Base-by-base conservation (phyloP, 2,888 invertebrate genomes). In the Unio delphinus region DNA sequence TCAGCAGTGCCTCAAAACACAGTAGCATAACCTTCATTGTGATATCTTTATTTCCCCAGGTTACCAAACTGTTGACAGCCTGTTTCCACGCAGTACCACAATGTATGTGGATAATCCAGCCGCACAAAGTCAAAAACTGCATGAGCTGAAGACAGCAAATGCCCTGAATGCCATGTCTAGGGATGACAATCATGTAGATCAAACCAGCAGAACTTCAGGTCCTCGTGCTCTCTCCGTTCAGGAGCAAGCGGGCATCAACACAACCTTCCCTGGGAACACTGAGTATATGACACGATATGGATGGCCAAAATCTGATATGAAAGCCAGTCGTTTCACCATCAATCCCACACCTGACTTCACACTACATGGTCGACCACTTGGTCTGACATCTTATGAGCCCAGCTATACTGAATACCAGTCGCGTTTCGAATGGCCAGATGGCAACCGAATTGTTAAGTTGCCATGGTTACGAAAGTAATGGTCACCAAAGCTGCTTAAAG, bases 231-330 rank as follows among this genome's bases (percentile, higher is more conserved):
- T 82, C 69, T 84, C 83, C 17, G 83, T 87, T 23, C 89, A 90
- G 76, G 89, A 89, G 73, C 86, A 86, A 71, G 89, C 88, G 28
- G 90, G 90, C 11, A 89, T 90, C 70, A 88, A 89, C 78, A 87
- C 84, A 6, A 85, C 76, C 4, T 90, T 86, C 78, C 89, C 89
- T 6, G 89, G 89, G 23, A 76, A 66, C 60, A 87, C 88, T 0
- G 89, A 89, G 75, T 89, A 89, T 80, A 86, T 80, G 84, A 79
- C 80, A 23, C 80, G 86, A 26, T 90, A 84, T 78, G 77, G 69
- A 60, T 60, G 71, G 26, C 86, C 86, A 6, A 78, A 82, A 0
- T 76, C 70, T 28, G 82, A 86, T 69, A 67, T 78, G 5, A 75
- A 77, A 5, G 83, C 83, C 45, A 82, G 82, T 58, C 76, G 83